Conservation (phyloP, 1,140 invertebrate species). For the Sinonovacula constricta region DNA sequence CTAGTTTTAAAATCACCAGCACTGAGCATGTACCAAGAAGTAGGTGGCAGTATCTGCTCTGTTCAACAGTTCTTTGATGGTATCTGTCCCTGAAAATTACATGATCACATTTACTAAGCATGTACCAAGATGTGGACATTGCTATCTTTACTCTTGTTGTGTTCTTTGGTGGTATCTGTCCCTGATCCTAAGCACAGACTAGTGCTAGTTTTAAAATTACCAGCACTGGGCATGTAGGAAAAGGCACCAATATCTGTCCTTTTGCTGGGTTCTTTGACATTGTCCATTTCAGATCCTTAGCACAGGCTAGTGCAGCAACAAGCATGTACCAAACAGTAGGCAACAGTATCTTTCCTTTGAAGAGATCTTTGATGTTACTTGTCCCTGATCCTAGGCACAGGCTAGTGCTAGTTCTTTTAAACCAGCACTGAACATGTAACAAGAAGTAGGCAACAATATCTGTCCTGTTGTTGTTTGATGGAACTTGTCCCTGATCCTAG, state of each 20-base stretch:
- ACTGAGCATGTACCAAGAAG: not conserved
- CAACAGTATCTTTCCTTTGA: too few relatives aligned
- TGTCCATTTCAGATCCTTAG: not conserved
- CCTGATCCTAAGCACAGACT: not conserved
- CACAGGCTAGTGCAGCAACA: not conserved
- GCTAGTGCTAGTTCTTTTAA: not conserved
- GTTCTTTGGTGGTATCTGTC: not conserved
- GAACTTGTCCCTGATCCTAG: not conserved
- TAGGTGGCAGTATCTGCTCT: too few relatives aligned
- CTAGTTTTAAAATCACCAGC: conserved; percentile 1
- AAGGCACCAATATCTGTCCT: too few relatives aligned
- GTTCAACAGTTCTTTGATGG: too few relatives aligned
- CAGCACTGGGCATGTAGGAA: not conserved
- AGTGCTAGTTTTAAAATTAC: too few relatives aligned
- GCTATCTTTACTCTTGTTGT: not conserved
- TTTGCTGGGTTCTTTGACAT: not conserved
- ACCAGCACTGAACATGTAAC: not conserved
- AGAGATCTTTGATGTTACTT: too few relatives aligned
- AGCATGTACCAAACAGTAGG: not conserved
- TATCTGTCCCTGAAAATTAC: too few relatives aligned
- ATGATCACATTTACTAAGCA: too few relatives aligned
- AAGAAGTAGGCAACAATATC: not conserved
- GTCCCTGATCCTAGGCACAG: not conserved
- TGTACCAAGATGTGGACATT: not conserved
- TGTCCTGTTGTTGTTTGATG: not conserved